Evolutionary conservation across 1,140 invertebrate genomes (phyloP).

Genomic region (Solenopsis invicta): DNA sequence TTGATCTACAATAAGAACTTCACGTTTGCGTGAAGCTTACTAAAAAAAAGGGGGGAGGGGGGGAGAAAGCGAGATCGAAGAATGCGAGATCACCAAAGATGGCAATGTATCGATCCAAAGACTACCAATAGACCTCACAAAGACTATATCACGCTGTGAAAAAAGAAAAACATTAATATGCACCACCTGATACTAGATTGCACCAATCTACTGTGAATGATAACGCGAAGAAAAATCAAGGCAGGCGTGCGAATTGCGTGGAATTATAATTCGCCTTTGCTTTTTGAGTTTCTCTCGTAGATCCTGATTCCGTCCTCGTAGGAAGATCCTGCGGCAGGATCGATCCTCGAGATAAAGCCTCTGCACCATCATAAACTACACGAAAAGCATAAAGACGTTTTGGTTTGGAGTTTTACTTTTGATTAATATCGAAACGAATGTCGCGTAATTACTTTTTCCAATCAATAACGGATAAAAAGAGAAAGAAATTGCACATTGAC

Average conservation of each 20-base stretch:
- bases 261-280: not conserved
- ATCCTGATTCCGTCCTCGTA: conserved; percentile 69
- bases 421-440: not conserved
- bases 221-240: not conserved
- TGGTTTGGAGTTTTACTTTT: not conserved
- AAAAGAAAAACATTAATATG: conserved; percentile 18
- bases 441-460: not conserved
- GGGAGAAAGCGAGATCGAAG: conserved; percentile 9
- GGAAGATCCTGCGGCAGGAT: conserved; percentile 36
- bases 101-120: conserved; percentile 78
- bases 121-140: conserved; percentile 62
- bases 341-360: conserved; percentile 16
- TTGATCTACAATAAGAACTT: conserved; percentile 8
- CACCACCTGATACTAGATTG: conserved; percentile 31
- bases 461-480: conserved; percentile 1
- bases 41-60: not conserved
- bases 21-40: not conserved
- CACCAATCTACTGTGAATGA: conserved; percentile 18
- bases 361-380: not conserved
- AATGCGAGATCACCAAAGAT: conserved; percentile 79
- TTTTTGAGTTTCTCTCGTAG: conserved; percentile 37
- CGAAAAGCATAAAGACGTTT: not conserved
- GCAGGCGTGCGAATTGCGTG: not conserved
- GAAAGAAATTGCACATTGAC: not conserved
- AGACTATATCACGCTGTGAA: conserved; percentile 44